Base-by-base conservation (phyloP, 2,888 invertebrate species). In the Chouioia cunea region DNA sequence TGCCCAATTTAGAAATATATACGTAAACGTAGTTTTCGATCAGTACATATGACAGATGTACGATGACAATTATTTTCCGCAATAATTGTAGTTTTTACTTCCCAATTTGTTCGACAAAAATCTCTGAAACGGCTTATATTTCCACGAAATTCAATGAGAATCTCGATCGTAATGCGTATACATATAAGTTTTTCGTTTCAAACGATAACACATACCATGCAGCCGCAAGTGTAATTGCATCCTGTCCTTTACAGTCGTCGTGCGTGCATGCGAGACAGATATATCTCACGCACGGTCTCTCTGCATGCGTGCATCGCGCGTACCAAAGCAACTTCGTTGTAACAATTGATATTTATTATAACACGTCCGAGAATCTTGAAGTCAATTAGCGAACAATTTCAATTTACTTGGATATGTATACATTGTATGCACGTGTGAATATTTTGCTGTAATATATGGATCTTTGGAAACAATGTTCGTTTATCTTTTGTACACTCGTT, bases 131-230 rank as follows among this genome's bases (percentile, higher is more conserved):
- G 50, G 16, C n/a, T 50, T 18, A n/a, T n/a, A 18, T 20, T 50
- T 18, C 16, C 6, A 50, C 16, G n/a, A 50, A 50, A 20, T 16
- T 16, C 16, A 50, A 50, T 50, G 50, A 50, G 18, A 20, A 50
- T 16, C 18, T 6, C 18, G 50, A 36, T 36, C 36, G 15, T 15
- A 27, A 44, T 8, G 20, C 36, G 16, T n/a, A 44, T 58, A 73
- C 71, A 73, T n/a, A n/a, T 75, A 73, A 77, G 78, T 81, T 81
- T 83, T 81, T 79, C 36, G 80, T 79, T 78, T 81, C 79, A 79
- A n/a, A 81, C 80, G 82, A 83, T 83, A 83, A 82, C 70, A 52
- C 16, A 16, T 12, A 20, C 50, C 18, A 20, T 14, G 54, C 27
- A 54, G n/a, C 15, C n/a, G 54, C 20, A 75, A 71, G 77, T 76